Evolutionary conservation across 2,113 vertebrate species (phyloP).

Genomic region (Centropus unirufus): DNA sequence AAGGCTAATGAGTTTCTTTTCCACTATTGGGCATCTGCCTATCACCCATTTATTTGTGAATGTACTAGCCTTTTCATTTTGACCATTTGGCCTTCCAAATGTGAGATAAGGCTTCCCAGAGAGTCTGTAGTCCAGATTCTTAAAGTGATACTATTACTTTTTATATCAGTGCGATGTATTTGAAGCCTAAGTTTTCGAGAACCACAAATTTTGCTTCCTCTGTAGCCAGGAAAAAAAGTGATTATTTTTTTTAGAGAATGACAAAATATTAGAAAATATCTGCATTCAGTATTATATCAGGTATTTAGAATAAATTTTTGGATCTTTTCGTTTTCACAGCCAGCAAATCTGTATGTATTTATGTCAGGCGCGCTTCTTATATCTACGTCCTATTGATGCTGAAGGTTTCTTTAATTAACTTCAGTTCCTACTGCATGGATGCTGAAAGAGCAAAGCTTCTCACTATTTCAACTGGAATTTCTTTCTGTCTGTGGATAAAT

Average conservation of each 20-base stretch:
- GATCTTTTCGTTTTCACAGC: not conserved
- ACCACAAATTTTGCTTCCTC: not conserved
- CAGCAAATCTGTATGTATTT: not conserved
- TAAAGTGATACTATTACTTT: not conserved
- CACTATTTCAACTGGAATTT: not conserved
- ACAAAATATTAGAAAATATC: not conserved
- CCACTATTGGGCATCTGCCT: not conserved
- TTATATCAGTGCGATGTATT: rapidly evolving
- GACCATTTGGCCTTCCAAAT: not conserved
- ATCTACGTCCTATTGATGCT: not conserved
- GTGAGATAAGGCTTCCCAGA: not conserved
- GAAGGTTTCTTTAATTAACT: not conserved
- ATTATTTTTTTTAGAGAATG: not conserved
- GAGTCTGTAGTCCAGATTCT: not conserved
- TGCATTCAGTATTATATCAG: not conserved
- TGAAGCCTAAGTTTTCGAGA: not conserved
- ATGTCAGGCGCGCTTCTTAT: not conserved
- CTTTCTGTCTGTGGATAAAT: not conserved
- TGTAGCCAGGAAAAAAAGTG: not conserved
- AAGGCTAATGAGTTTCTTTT: not conserved
- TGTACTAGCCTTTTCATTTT: not conserved
- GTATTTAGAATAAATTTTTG: not conserved
- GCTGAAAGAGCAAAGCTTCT: not conserved
- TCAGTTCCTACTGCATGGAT: not conserved
- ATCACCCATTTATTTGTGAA: not conserved